A percentile compares a stretch with the other conserved stretches of the same genome.
These are phyloP conservation scores for Cydia splendana DNA, from an alignment of 1,140 invertebrate genomes.

Conservation along the genomic window DNA sequence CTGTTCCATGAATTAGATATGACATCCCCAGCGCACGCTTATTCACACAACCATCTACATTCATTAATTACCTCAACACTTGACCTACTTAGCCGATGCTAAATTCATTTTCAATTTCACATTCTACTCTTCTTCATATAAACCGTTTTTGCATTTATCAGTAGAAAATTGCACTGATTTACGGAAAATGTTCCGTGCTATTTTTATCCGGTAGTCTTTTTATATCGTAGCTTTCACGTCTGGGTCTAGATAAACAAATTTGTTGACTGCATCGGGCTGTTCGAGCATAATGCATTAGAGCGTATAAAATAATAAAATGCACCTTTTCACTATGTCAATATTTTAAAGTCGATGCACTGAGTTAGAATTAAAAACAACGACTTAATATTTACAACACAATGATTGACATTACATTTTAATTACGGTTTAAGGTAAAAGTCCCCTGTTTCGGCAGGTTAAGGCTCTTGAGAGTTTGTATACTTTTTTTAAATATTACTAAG, in stretches of 20 bases:
- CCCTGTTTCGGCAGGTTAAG: too few species aligned
- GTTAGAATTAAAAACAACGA: too few species aligned
- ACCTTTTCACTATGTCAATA: too few species aligned
- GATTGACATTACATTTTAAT: too few species aligned
- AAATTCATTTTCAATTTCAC: not conserved
- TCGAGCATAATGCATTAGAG: not conserved
- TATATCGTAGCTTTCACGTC: not conserved
- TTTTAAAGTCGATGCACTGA: too few species aligned
- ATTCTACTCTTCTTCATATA: not conserved
- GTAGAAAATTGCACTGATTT: not conserved
- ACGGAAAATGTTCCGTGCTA: not conserved
- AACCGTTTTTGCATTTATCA: not conserved
- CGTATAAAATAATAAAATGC: too few species aligned
- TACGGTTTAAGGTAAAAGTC: too few species aligned
- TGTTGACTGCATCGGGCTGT: too few species aligned
- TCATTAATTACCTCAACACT: not conserved
- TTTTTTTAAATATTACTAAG: too few species aligned
- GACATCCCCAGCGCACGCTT: not conserved
- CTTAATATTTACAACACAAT: too few species aligned
- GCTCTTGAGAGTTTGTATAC: too few species aligned
- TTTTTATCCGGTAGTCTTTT: not conserved
- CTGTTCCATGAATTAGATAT: conserved; percentile 3
- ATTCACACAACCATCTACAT: conserved; percentile 3
- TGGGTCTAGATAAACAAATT: not conserved
- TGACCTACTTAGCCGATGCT: not conserved